A percentile compares a stretch with the other conserved stretches of the same genome.
Evolutionary conservation across 2,888 invertebrate genomes (phyloP).

Genomic region (Eristalinus sepulchralis): DNA sequence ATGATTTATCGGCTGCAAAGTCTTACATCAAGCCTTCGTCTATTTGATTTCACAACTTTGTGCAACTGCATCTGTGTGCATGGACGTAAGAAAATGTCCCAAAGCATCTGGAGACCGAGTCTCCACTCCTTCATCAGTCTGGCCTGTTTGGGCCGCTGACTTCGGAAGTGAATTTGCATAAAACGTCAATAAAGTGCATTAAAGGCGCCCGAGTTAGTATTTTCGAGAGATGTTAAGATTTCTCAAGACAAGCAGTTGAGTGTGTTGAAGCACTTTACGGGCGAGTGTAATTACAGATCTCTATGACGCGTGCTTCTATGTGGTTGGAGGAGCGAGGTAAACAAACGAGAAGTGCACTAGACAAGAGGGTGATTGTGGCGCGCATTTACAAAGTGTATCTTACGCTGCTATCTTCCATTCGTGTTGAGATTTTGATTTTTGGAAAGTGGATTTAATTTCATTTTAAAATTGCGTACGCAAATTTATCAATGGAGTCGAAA

Average conservation of each 20-base stretch:
- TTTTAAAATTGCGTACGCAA: too few relatives aligned
- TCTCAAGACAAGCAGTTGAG: not conserved
- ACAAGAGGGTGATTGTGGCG: not conserved
- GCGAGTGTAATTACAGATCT: not conserved
- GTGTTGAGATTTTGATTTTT: too few relatives aligned
- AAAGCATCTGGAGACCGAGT: not conserved
- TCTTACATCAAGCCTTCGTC: not conserved
- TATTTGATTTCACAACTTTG: not conserved
- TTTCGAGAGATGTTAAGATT: constrained; percentile 3
- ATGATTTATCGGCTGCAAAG: not conserved
- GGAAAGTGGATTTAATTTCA: too few relatives aligned
- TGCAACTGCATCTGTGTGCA: not conserved
- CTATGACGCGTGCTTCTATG: not conserved
- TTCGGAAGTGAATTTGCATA: constrained; percentile 40
- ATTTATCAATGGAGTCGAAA: too few relatives aligned
- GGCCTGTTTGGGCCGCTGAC: not conserved
- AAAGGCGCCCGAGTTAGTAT: not conserved
- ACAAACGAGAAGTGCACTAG: not conserved
- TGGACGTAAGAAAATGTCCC: constrained; percentile 18
- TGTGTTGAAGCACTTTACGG: not conserved
- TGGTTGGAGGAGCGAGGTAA: not conserved
- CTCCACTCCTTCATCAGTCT: not conserved
- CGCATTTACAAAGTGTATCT: not conserved
- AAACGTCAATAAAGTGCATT: not conserved
- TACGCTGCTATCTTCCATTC: too few relatives aligned